Base-by-base conservation (phyloP, 2,797 vertebrate species). In the Pagetopsis macropterus region DNA sequence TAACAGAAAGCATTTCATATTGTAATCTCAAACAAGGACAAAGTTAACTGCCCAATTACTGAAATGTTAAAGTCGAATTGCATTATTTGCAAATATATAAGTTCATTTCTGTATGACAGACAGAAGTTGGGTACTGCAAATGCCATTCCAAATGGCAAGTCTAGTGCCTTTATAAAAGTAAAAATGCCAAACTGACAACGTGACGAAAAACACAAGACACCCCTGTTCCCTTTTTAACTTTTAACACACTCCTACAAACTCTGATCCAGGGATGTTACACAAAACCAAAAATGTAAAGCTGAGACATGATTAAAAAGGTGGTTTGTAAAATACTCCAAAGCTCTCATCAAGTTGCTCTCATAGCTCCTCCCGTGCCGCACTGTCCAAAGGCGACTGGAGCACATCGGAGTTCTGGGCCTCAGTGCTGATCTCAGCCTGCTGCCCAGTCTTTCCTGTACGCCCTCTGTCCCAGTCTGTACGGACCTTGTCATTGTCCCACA, bases 381-480 rank as follows among this genome's bases (percentile, higher is more conserved):
- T 96, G 93, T 97, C 96, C 62, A 97, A 89, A 0, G 95, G 93
- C 0, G 97, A 97, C 87, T 96, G 96, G 0, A 97, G 94, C 52
- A 97, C 96, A 0, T 97, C 96, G 0, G 96, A 91, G 87, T 98
- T 98, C 86, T 96, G 91, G 21, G 97, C 97, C 83, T 97, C 94
- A 0, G 88, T 92, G 88, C 96, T 96, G 89, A 98, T 94, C 58
- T 96, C 89, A 3, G 93, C 94, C 87, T 98, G 97, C 84, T 97
- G 93, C 6, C 88, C 87, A 44, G 95, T 97, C 90, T 98, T 98
- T 70, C 95, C 95, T 0, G 96, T 96, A 56, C 94, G 95, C 12
- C 92, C 94, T 1, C 97, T 91, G 91, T 97, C 96, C 97, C 97
- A 97, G 91, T 97, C 97, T 0, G 97, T 97, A 49, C 83, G 92